These are phyloP conservation scores for Ursus arctos DNA, from an alignment of 2,113 vertebrate species.

Conservation along the genomic window DNA sequence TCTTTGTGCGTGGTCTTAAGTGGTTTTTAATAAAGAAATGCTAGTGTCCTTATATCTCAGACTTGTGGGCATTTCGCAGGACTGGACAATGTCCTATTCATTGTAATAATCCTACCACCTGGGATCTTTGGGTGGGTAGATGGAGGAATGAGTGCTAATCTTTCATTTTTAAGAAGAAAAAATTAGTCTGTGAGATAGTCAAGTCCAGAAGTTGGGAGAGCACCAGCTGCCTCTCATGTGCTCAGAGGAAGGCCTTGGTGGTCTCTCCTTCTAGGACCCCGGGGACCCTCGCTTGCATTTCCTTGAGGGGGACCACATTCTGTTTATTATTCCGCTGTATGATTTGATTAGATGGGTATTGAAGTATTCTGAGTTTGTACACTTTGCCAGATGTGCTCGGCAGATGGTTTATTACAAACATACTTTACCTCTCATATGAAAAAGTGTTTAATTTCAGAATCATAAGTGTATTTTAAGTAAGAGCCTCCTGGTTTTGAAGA, in stretches of 20 bases:
- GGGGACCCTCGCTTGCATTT: accelerated
- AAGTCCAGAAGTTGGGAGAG: neutral
- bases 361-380: neutral
- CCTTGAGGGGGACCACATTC: too few relatives aligned
- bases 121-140: accelerated
- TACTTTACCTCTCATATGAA: neutral
- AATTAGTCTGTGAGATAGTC: neutral
- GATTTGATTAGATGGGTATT: neutral
- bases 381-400: neutral
- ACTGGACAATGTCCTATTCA: accelerated
- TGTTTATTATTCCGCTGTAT: neutral
- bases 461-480: neutral
- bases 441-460: neutral
- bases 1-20: accelerated
- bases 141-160: too few relatives aligned
- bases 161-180: neutral
- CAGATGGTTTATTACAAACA: neutral
- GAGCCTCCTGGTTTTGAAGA: neutral
- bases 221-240: neutral
- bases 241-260: neutral
- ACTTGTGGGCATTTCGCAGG: accelerated
- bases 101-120: neutral
- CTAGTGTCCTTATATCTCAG: neutral
- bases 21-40: neutral
- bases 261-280: too few relatives aligned